phyloP scores from a whole-genome alignment of 2,888 invertebrate species.

The Plebejus argus region DNA sequence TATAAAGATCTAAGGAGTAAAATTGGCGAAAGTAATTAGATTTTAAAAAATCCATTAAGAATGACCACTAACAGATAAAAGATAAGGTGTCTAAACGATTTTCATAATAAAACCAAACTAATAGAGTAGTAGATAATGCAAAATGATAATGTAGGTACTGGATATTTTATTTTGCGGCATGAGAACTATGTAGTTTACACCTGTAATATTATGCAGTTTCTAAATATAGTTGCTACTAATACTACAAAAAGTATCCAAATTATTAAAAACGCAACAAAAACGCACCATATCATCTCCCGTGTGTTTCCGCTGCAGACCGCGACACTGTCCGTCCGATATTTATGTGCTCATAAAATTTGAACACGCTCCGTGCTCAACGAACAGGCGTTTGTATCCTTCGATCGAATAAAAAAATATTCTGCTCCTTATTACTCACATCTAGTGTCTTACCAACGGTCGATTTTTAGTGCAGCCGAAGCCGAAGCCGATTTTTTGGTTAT shows the following conservation, averaged over 20 bases:
- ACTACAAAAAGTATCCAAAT: neutral
- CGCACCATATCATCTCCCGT: slow-evolving; percentile 33
- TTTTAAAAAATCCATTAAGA: too few relatives aligned
- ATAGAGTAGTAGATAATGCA: too few relatives aligned
- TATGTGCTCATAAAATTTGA: slow-evolving; percentile 72
- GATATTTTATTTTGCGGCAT: too few relatives aligned
- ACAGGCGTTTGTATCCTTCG: slow-evolving; percentile 60
- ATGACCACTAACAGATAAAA: too few relatives aligned
- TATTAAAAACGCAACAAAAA: slow-evolving; percentile 17
- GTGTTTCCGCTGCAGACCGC: slow-evolving; percentile 39
- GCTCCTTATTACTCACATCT: slow-evolving; percentile 35
- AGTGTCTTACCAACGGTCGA: neutral
- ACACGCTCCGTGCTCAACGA: slow-evolving; percentile 63
- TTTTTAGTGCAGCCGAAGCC: neutral
- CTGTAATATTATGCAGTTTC: too few relatives aligned
- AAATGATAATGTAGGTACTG: too few relatives aligned
- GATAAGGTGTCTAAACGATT: too few relatives aligned
- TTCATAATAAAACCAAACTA: too few relatives aligned
- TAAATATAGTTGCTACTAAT: too few relatives aligned
- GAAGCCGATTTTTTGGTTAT: neutral
- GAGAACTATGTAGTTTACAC: too few relatives aligned
- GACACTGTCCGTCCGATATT: slow-evolving; percentile 59
- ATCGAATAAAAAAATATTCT: slow-evolving; percentile 53
- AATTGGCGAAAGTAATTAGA: too few relatives aligned
- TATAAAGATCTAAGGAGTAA: too few relatives aligned